These are phyloP conservation scores for Chaetoderma sp. DNA, from an alignment of 2,888 invertebrate genomes.

Conservation along the genomic window DNA sequence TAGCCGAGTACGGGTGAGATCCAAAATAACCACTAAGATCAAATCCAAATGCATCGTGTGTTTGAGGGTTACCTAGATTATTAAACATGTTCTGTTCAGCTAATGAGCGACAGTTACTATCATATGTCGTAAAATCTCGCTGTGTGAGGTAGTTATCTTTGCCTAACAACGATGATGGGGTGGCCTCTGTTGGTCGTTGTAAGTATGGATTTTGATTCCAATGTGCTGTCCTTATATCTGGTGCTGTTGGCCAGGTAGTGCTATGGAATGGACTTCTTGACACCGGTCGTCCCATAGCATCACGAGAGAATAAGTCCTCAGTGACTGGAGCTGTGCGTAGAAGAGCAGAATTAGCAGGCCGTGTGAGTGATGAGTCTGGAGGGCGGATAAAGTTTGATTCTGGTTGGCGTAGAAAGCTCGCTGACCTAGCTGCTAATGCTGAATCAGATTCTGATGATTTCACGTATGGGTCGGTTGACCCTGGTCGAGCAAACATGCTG, in stretches of 20 bases:
- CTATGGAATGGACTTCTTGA: constrained; percentile 58
- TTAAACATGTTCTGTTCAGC: constrained; percentile 59
- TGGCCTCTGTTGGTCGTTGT: constrained; percentile 44
- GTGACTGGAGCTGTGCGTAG: constrained; percentile 49
- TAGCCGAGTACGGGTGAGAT: constrained; percentile 50
- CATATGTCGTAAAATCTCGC: constrained; percentile 60
- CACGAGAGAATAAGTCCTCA: constrained; percentile 51
- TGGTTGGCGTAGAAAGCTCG: constrained; percentile 13
- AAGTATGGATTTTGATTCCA: constrained; percentile 57
- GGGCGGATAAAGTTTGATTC: constrained; percentile 44
- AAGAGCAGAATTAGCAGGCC: constrained; percentile 44
- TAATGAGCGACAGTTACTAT: constrained; percentile 46
- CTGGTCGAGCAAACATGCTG: constrained; percentile 30
- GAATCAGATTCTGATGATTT: constrained; percentile 55
- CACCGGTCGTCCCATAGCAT: constrained; percentile 50
- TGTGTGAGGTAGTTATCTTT: constrained; percentile 56
- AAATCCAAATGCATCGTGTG: constrained; percentile 54
- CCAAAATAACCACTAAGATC: constrained; percentile 59
- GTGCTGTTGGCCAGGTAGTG: constrained; percentile 57
- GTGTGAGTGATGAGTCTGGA: constrained; percentile 46
- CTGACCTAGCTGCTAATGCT: constrained; percentile 47
- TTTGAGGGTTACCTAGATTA: constrained; percentile 47
- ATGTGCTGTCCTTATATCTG: constrained; percentile 56
- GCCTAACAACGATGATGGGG: constrained; percentile 51
- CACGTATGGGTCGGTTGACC: constrained; percentile 46